Conservation (phyloP, 2,797 vertebrate genomes). For the Sparidentex hasta region DNA sequence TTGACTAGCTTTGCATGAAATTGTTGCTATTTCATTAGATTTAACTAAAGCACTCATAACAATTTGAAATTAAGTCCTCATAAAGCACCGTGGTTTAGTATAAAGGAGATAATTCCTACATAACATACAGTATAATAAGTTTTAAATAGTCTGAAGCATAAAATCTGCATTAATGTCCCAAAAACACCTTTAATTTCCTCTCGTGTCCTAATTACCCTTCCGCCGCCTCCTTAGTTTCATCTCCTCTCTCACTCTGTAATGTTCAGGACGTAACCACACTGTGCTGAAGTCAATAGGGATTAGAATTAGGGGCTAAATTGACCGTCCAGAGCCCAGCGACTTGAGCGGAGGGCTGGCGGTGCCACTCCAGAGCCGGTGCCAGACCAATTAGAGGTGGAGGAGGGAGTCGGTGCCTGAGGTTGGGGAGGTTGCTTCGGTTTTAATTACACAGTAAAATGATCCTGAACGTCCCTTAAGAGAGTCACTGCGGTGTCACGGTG, state of each 20-base stretch:
- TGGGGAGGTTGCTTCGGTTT: conserved; percentile 29
- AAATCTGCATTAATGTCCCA: neutral
- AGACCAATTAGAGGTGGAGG: conserved; percentile 57
- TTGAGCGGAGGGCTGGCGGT: conserved; percentile 24
- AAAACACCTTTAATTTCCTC: neutral
- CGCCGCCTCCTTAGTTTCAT: neutral
- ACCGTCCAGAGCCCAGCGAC: conserved; percentile 41
- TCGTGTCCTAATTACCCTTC: neutral
- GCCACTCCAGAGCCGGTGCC: conserved; percentile 27
- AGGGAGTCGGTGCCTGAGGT: conserved; percentile 12
- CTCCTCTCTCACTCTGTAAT: neutral
- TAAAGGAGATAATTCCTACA: neutral
- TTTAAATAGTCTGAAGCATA: neutral
- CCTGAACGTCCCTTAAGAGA: conserved; percentile 60
- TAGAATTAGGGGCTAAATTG: conserved; percentile 50
- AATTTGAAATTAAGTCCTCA: neutral
- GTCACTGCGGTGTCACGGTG: conserved; percentile 19
- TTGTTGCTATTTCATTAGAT: too few species aligned
- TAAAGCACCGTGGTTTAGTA: neutral
- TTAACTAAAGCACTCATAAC: too few species aligned
- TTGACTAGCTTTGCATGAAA: too few species aligned
- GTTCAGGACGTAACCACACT: neutral
- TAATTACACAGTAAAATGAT: conserved; percentile 72
- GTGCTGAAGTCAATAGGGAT: conserved; percentile 25
- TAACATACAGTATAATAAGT: neutral